A percentile compares a stretch with the other conserved stretches of the same genome.
Evolutionary conservation across 2,113 vertebrate genomes (phyloP).

Genomic region (Aegithalos caudatus): DNA sequence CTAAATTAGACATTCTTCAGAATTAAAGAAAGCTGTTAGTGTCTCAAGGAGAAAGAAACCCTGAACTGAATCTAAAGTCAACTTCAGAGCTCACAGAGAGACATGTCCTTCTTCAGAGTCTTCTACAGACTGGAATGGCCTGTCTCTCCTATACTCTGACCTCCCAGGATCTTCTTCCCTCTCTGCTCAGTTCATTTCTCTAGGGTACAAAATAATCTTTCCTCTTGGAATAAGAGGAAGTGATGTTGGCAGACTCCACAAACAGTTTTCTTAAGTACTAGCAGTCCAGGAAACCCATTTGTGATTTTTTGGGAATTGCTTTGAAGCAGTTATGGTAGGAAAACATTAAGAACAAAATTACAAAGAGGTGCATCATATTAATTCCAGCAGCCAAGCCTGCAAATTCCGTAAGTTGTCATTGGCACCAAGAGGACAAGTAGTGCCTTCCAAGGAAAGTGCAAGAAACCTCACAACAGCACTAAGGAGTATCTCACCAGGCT

Average conservation of each 20-base stretch:
- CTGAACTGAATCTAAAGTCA: not conserved
- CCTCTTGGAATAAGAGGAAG: not conserved
- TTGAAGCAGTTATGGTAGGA: not conserved
- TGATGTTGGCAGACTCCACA: not conserved
- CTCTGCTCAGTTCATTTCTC: not conserved
- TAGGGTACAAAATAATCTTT: not conserved
- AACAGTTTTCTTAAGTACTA: not conserved
- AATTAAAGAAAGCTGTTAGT: not conserved
- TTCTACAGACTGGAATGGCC: not conserved
- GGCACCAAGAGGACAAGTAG: not conserved
- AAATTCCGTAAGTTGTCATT: not conserved
- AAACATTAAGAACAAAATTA: not conserved
- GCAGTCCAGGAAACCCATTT: not conserved
- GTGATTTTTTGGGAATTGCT: not conserved
- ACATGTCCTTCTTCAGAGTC: not conserved
- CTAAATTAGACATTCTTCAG: not conserved
- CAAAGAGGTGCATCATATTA: accelerated
- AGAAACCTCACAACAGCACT: not conserved
- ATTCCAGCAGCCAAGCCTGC: not conserved
- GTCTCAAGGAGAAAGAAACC: not conserved
- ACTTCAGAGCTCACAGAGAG: not conserved
- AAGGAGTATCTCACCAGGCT: not conserved
- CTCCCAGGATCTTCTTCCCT: not conserved
- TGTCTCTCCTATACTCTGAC: not conserved
- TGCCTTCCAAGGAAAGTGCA: not conserved